phyloP scores from a whole-genome alignment of 2,888 invertebrate genomes.

The Tanytarsus gracilentus region DNA sequence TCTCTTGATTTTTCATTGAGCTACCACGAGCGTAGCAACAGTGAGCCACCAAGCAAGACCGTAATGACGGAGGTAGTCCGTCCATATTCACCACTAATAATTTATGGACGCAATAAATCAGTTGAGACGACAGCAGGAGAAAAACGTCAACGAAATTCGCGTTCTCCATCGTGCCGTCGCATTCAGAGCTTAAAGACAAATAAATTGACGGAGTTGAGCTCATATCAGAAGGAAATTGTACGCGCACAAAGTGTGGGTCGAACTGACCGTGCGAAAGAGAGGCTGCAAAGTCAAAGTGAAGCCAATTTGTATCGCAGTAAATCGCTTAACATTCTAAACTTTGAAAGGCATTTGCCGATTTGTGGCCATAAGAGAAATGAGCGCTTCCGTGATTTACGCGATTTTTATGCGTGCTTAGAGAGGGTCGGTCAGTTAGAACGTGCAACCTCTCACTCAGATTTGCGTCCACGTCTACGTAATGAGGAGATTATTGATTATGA shows the following conservation, averaged over 20 bases:
- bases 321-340: conserved; percentile 41
- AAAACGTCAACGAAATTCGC: conserved; percentile 44
- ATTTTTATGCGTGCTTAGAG: conserved; percentile 77
- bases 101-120: conserved; percentile 34
- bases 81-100: conserved; percentile 41
- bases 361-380: conserved; percentile 54
- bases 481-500: conserved; percentile 81
- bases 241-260: conserved; percentile 60
- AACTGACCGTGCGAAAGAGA: conserved; percentile 40
- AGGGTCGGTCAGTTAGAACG: conserved; percentile 73
- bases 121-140: conserved; percentile 40
- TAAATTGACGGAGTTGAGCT: conserved; percentile 24
- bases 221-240: conserved; percentile 42
- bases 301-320: conserved; percentile 31
- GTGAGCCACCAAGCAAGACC: conserved; percentile 49
- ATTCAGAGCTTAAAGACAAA: conserved; percentile 45
- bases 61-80: conserved; percentile 43
- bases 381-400: conserved; percentile 73
- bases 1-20: conserved; percentile 42
- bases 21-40: conserved; percentile 49
- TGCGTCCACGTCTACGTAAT: conserved; percentile 62
- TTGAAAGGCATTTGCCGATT: conserved; percentile 39
- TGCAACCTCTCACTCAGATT: conserved; percentile 59
- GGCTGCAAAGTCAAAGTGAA: neutral
- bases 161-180: conserved; percentile 57